Evolutionary conservation across 1,140 invertebrate species (phyloP).

Genomic region (Chironomus tepperi): DNA sequence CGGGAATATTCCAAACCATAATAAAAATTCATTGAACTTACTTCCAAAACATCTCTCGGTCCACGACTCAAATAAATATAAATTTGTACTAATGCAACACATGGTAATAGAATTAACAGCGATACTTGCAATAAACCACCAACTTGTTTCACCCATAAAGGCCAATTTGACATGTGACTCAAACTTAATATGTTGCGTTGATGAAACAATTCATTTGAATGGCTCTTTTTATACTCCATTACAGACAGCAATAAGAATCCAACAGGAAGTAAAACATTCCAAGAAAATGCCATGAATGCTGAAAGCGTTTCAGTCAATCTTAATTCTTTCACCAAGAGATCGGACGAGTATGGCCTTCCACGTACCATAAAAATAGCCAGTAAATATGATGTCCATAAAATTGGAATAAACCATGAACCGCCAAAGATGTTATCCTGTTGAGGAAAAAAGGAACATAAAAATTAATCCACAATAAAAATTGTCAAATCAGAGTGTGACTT

Average conservation of each 20-base stretch:
- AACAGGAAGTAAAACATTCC: constrained; percentile 78
- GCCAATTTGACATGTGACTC: constrained; percentile 52
- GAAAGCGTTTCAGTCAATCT: constrained; percentile 47
- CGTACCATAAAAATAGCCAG: constrained; percentile 72
- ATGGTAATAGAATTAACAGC: constrained; percentile 64
- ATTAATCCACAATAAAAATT: no score
- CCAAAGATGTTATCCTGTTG: constrained; percentile 61
- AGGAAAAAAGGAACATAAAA: no score
- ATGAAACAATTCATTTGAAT: constrained; percentile 38
- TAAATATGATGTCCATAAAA: constrained; percentile 66
- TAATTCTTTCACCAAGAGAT: constrained; percentile 66
- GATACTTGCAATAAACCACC: constrained; percentile 68
- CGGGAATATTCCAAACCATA: no score
- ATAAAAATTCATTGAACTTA: constrained; percentile 41
- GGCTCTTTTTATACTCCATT: constrained; percentile 36
- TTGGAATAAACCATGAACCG: constrained; percentile 77
- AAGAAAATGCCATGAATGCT: constrained; percentile 71
- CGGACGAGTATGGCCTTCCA: constrained; percentile 73
- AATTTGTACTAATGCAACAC: constrained; percentile 70
- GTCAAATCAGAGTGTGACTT: no score
- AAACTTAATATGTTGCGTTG: constrained; percentile 31
- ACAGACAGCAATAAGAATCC: constrained; percentile 54
- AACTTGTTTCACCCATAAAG: constrained; percentile 64
- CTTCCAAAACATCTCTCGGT: constrained; percentile 77
- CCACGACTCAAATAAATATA: constrained; percentile 72